Evolutionary conservation across 2,113 vertebrate species (phyloP).

Genomic region (Passer domesticus): DNA sequence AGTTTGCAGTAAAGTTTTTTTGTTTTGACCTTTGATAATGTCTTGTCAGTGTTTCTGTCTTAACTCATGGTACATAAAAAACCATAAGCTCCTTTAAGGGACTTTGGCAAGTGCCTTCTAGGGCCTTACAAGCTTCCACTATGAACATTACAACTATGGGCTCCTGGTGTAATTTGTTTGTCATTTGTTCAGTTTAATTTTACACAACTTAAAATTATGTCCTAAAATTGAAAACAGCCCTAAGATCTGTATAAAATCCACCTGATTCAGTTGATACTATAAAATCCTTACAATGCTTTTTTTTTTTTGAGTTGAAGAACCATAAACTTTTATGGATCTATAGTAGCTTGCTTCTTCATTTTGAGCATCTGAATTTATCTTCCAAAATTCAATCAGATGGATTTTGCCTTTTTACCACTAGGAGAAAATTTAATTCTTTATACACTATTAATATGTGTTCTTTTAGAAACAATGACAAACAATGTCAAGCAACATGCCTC

Average conservation of each 20-base stretch:
- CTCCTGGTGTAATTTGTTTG: background rate
- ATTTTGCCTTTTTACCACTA: background rate
- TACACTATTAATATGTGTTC: background rate
- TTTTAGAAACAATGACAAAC: background rate
- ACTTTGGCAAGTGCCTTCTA: background rate
- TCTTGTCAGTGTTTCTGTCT: background rate
- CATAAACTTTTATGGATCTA: fast-evolving
- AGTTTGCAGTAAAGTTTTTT: background rate
- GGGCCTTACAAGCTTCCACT: background rate
- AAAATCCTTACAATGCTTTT: fast-evolving
- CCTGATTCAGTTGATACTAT: background rate
- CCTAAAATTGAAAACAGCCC: background rate
- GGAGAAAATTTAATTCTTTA: background rate
- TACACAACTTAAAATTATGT: background rate
- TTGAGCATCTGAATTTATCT: background rate
- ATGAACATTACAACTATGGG: background rate
- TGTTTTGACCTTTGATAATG: background rate
- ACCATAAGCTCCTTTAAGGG: fast-evolving
- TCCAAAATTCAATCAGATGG: background rate
- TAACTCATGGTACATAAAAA: background rate
- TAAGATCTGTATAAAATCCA: background rate
- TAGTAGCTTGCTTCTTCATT: background rate
- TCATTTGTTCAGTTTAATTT: background rate
- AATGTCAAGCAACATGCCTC: background rate
- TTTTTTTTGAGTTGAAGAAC: background rate